Percentiles rank a stretch among this genome's conserved stretches.
Conservation (phyloP, 1,140 invertebrate genomes). For the Lycorma delicatula region DNA sequence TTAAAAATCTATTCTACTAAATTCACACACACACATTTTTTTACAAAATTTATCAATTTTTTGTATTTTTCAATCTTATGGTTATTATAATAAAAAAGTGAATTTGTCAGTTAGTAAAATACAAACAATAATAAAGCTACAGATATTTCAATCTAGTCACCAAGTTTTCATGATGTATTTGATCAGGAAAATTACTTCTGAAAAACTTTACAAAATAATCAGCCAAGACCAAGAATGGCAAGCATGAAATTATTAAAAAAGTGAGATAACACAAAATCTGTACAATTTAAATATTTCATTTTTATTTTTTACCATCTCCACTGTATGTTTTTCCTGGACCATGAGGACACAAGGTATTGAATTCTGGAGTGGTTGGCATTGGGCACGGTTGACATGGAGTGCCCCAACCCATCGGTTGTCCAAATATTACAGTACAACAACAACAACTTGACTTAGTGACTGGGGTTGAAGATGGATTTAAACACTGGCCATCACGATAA, state of each 20-base stretch:
- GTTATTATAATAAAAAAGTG: too few relatives aligned
- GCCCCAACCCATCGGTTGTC: conserved; percentile 72
- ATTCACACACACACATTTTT: too few relatives aligned
- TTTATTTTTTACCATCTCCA: conserved; percentile 54
- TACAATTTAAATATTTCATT: neutral
- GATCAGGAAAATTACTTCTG: too few relatives aligned
- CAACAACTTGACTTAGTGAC: conserved; percentile 80
- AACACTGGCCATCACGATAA: conserved; percentile 68
- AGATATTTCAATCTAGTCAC: too few relatives aligned
- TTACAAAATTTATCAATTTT: too few relatives aligned
- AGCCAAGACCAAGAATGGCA: neutral
- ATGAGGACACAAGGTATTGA: conserved; percentile 65
- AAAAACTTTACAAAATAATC: neutral
- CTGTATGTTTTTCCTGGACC: conserved; percentile 73
- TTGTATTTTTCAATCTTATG: too few relatives aligned
- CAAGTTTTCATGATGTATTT: too few relatives aligned
- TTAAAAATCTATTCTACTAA: too few relatives aligned
- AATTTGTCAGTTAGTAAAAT: too few relatives aligned
- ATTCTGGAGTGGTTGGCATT: conserved; percentile 55
- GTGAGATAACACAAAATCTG: too few relatives aligned
- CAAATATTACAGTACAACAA: conserved; percentile 65
- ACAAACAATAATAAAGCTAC: too few relatives aligned
- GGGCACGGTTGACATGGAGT: conserved; percentile 72
- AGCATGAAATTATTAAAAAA: neutral
- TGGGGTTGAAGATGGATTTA: conserved; percentile 60